Conservation (phyloP, 92 coral and sea anemone species). For the Isaurus tuberculatus region DNA sequence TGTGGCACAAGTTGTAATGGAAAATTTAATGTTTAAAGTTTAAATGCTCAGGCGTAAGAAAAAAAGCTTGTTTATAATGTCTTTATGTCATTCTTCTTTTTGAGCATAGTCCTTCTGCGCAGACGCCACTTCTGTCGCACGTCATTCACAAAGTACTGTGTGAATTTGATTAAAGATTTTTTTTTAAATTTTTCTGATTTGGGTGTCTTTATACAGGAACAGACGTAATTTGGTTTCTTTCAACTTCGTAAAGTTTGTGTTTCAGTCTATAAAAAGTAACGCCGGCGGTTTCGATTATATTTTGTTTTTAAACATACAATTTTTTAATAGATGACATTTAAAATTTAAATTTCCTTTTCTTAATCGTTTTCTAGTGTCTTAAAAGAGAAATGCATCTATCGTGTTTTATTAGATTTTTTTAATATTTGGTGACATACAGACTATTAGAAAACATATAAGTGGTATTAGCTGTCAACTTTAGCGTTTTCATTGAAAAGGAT, state of each 20-base stretch:
- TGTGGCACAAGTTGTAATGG: background rate
- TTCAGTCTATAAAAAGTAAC: conserved; percentile 8
- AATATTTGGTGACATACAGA: background rate
- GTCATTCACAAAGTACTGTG: background rate
- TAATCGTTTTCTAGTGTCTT: conserved; percentile 18
- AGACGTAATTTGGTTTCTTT: background rate
- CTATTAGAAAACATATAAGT: background rate
- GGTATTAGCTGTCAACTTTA: background rate
- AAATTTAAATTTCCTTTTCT: conserved; percentile 21
- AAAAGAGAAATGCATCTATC: conserved; percentile 11
- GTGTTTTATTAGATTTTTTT: conserved; percentile 15
- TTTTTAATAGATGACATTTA: conserved; percentile 36
- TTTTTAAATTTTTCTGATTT: no score
- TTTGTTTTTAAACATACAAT: conserved; percentile 22
- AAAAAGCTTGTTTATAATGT: conserved; percentile 2
- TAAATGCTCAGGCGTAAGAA: background rate
- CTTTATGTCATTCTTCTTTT: background rate
- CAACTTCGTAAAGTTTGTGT: background rate
- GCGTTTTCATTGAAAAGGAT: background rate
- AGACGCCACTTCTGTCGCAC: background rate
- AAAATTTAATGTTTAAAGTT: background rate
- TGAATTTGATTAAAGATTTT: background rate
- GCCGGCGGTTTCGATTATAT: background rate
- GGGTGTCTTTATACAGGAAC: background rate
- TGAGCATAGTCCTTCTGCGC: background rate